Base-by-base conservation (phyloP, 2,113 vertebrate genomes). In the Sarotherodon lohbergeri region DNA sequence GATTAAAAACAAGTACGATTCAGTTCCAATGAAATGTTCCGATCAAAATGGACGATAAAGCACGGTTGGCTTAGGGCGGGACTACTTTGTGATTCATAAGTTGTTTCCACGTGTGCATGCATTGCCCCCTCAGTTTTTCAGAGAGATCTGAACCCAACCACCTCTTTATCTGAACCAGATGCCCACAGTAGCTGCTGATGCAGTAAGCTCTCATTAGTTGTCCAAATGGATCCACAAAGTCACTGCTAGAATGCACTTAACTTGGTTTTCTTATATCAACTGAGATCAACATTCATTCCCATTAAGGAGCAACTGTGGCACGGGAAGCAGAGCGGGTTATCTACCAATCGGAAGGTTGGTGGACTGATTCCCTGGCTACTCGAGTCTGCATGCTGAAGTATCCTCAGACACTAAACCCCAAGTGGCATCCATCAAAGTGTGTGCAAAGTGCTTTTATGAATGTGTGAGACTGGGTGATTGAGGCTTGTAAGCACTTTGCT, bases 321-420 rank as follows among this genome's bases (percentile, higher is more conserved):
- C 4, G 3, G 34, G 4, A 68, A 68, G 63, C 34, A 22, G 6
- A 68, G 34, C 1, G 4, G 0, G 11, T 41, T 68, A 3, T 68
- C 19, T 68, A 68, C 63, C 34, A 68, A 22, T 68, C 19, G 0
- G 0, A 22, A 41, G 63, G 63, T 68, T 0, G 34, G 63, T 41
- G 19, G 34, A 11, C 19, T 22, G 52, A 22, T 55, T 55, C 52
- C 52, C 9, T 22, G 32, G 5, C 59, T 63, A 63, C 59, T 36
- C 1, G 5, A 63, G 59, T 7, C 1, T 66, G 11, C 19, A 22
- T 68, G 63, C 36, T 0, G 6, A 68, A 68, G 63, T 68, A 68
- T 22, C 4, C 4, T 22, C 0, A 68, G 2, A 68, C 19, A 41
- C 63, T 68, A 39, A 66, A n/a, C 61, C 61, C 10, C 61, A 39